Conservation (phyloP, 2,113 vertebrate genomes). For the Phaethornis superciliosus region DNA sequence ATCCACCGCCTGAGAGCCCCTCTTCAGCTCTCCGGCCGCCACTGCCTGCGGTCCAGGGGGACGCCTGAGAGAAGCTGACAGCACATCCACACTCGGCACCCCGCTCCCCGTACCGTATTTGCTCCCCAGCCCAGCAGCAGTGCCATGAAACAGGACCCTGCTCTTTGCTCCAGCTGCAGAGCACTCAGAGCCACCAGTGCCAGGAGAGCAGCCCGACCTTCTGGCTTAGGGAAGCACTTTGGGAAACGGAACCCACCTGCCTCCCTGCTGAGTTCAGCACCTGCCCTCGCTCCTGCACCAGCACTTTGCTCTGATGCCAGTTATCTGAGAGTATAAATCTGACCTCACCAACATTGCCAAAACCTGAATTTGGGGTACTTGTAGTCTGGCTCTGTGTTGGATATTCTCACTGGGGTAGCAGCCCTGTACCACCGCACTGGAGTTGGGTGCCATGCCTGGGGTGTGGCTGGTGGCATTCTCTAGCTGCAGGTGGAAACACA, state of each 20-base stretch:
- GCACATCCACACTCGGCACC: not conserved
- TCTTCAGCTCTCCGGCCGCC: not conserved
- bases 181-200: not conserved
- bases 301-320: not conserved
- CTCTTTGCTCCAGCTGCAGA: not conserved
- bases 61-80: not conserved
- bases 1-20: too few species aligned
- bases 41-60: too few species aligned
- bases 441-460: not conserved
- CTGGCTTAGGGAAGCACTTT: not conserved
- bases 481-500: not conserved
- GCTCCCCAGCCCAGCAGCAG: not conserved
- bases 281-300: not conserved
- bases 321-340: not conserved
- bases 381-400: accelerated
- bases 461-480: not conserved
- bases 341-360: not conserved
- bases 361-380: accelerated
- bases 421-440: too few species aligned
- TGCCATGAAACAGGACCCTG: not conserved
- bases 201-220: not conserved
- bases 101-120: not conserved
- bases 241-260: not conserved
- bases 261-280: not conserved
- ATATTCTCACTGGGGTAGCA: accelerated